A percentile compares a stretch with the other conserved stretches of the same genome.
Conservation (phyloP, 2,888 invertebrate species). For the Ecdyonurus torrentis region DNA sequence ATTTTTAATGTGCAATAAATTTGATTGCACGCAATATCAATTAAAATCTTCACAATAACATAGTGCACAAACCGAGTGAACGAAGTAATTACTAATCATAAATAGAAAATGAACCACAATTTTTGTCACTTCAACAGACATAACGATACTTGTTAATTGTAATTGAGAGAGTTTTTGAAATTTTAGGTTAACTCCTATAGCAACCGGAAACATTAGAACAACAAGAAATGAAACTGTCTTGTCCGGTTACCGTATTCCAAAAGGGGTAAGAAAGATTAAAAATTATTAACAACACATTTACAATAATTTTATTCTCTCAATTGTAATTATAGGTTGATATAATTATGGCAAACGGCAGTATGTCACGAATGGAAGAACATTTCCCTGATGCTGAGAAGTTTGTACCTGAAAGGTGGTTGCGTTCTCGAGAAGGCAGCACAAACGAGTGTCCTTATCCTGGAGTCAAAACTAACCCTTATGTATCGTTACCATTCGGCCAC, state of each 20-base stretch:
- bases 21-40: too few relatives aligned
- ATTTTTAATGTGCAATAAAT: too few relatives aligned
- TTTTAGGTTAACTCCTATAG: constrained; percentile 22
- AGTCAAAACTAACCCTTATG: background rate
- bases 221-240: constrained; percentile 29
- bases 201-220: constrained; percentile 27
- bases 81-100: too few relatives aligned
- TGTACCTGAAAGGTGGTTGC: background rate
- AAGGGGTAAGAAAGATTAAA: constrained; percentile 19
- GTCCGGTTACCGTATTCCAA: constrained; percentile 28
- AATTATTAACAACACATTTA: too few relatives aligned
- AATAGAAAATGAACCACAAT: too few relatives aligned
- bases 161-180: too few relatives aligned
- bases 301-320: too few relatives aligned
- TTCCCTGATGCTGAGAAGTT: background rate
- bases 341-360: background rate
- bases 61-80: too few relatives aligned
- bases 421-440: background rate
- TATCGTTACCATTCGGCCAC: background rate
- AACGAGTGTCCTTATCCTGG: background rate
- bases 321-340: background rate
- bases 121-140: too few relatives aligned
- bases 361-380: background rate
- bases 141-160: too few relatives aligned
- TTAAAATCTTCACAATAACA: too few relatives aligned